Percentiles rank a stretch among this genome's conserved stretches.
Evolutionary conservation across 2,797 vertebrate genomes (phyloP).

Genomic region (Thamnophis elegans): DNA sequence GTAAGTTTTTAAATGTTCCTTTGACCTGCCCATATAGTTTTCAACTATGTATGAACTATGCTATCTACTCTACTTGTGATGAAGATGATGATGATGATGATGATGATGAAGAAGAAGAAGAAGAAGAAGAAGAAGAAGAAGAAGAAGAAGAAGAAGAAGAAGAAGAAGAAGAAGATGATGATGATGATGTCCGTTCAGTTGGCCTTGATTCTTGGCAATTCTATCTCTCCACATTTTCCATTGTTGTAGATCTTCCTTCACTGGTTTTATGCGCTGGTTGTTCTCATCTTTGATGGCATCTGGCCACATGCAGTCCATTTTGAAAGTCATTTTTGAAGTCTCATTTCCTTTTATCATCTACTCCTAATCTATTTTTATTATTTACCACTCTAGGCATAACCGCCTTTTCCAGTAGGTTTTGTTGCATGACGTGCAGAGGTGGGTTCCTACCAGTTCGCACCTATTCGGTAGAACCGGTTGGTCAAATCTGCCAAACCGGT

Average conservation of each 20-base stretch:
- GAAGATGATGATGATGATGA: not conserved
- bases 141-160: too few relatives aligned
- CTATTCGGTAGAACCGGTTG: too few relatives aligned
- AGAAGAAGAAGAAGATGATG: too few relatives aligned
- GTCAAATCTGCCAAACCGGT: too few relatives aligned
- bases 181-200: not conserved
- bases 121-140: too few relatives aligned
- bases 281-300: not conserved
- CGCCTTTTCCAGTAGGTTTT: not conserved
- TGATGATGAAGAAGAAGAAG: too few relatives aligned
- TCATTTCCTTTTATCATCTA: not conserved
- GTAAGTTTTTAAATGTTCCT: not conserved
- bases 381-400: not conserved
- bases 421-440: not conserved
- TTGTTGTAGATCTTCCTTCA: not conserved
- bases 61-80: not conserved
- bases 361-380: too few relatives aligned
- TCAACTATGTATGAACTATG: not conserved
- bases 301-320: not conserved
- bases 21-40: not conserved
- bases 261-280: not conserved
- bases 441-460: too few relatives aligned
- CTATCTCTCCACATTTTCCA: not conserved
- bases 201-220: not conserved
- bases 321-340: not conserved